Conservation (phyloP, 1,140 invertebrate species). For the Lepidurus couesii region DNA sequence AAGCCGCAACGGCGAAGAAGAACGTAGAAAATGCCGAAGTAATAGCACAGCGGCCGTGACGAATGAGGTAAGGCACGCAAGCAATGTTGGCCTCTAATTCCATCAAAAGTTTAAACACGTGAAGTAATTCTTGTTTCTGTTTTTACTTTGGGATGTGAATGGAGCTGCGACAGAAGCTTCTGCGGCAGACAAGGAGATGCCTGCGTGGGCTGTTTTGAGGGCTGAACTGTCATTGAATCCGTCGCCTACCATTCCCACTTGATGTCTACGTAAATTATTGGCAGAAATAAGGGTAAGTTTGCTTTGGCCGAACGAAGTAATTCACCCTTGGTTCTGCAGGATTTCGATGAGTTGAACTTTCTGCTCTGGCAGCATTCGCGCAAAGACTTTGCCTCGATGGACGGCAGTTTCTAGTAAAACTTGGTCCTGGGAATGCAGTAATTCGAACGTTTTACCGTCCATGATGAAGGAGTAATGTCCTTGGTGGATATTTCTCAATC, state of each 20-base stretch:
- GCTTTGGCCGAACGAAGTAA: background rate
- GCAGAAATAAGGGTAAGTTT: background rate
- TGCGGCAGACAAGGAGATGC: slow-evolving; percentile 50
- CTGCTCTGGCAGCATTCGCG: slow-evolving; percentile 58
- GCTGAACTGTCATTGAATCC: slow-evolving; percentile 58
- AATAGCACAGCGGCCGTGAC: slow-evolving; percentile 52
- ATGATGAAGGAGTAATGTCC: slow-evolving; percentile 40
- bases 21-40: slow-evolving; percentile 56
- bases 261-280: slow-evolving; percentile 27
- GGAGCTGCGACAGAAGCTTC: slow-evolving; percentile 57
- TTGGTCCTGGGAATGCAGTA: slow-evolving; percentile 38
- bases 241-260: slow-evolving; percentile 55
- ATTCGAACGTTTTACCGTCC: slow-evolving; percentile 41
- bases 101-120: background rate
- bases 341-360: slow-evolving; percentile 53
- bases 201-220: slow-evolving; percentile 51
- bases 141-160: slow-evolving; percentile 52
- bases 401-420: slow-evolving; percentile 38
- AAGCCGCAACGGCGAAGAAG: slow-evolving; percentile 55
- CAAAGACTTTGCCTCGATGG: slow-evolving; percentile 49
- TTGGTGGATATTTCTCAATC: slow-evolving; percentile 26
- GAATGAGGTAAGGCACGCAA: slow-evolving; percentile 52
- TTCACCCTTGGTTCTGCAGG: slow-evolving; percentile 51
- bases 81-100: slow-evolving; percentile 46
- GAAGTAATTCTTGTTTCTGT: background rate